phyloP scores from a whole-genome alignment of 2,888 invertebrate genomes.

The Standfussiana lucernea region DNA sequence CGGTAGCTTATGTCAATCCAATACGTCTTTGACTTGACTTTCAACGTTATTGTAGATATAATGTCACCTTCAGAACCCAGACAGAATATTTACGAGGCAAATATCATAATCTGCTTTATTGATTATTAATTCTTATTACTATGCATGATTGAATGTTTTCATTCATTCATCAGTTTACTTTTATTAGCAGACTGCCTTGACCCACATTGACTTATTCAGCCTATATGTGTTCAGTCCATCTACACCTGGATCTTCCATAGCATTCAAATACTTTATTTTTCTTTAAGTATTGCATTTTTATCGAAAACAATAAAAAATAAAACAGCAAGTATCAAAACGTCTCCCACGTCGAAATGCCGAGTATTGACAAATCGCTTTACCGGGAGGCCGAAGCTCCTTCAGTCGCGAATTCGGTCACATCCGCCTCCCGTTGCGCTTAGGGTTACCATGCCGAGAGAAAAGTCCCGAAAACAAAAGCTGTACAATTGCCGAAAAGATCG shows the following conservation, averaged over 20 bases:
- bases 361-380: conserved; percentile 75
- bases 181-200: background rate
- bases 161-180: background rate
- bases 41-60: no score
- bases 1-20: no score
- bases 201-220: no score
- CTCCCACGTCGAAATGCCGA: background rate
- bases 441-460: background rate
- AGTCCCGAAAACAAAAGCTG: background rate
- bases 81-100: no score
- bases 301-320: background rate
- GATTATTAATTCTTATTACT: no score
- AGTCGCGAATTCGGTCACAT: conserved; percentile 73
- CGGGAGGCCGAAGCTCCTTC: conserved; percentile 60
- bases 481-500: background rate
- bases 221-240: background rate
- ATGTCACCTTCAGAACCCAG: no score
- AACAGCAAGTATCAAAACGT: conserved; percentile 58
- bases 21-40: no score
- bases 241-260: background rate
- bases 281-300: background rate
- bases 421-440: conserved; percentile 62
- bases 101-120: no score
- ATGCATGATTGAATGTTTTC: no score
- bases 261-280: background rate